A percentile compares a stretch with the other conserved stretches of the same genome.
Evolutionary conservation across 1,140 invertebrate genomes (phyloP).

Genomic region (Homalodisca vitripennis): DNA sequence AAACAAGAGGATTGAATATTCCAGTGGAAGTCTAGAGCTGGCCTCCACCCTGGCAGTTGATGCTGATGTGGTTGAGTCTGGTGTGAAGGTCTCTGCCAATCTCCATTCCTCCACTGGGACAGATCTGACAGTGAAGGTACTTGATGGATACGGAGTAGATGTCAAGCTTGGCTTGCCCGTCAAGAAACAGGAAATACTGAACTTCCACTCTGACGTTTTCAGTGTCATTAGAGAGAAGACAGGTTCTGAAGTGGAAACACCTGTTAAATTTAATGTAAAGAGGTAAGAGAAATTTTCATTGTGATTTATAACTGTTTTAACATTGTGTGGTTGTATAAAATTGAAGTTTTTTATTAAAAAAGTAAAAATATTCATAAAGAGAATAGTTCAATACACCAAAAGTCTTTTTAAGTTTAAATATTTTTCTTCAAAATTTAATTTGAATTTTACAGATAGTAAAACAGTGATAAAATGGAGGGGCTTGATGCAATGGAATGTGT

Average conservation of each 20-base stretch:
- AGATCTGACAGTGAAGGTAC: constrained; percentile 58
- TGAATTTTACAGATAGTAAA: too few relatives aligned
- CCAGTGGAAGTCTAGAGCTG: constrained; percentile 69
- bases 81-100: constrained; percentile 69
- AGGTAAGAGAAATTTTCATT: constrained; percentile 45
- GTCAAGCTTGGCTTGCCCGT: constrained; percentile 72
- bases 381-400: too few relatives aligned
- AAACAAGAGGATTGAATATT: too few relatives aligned
- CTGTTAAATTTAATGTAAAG: constrained; percentile 57
- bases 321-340: too few relatives aligned
- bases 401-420: too few relatives aligned
- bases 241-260: constrained; percentile 50
- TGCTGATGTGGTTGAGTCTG: constrained; percentile 67
- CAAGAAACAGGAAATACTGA: constrained; percentile 76
- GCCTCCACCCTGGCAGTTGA: constrained; percentile 68
- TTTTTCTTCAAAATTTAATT: too few relatives aligned
- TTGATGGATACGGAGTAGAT: constrained; percentile 67
- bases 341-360: too few relatives aligned
- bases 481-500: too few relatives aligned
- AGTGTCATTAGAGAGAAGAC: constrained; percentile 60
- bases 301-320: too few relatives aligned
- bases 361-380: too few relatives aligned
- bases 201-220: constrained; percentile 61
- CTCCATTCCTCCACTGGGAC: constrained; percentile 77
- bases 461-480: too few relatives aligned